Evolutionary conservation across 2,797 vertebrate genomes (phyloP), one percentile per base, ranked within the genome.

Genomic region (Oreonectes daqikongensis): DNA sequence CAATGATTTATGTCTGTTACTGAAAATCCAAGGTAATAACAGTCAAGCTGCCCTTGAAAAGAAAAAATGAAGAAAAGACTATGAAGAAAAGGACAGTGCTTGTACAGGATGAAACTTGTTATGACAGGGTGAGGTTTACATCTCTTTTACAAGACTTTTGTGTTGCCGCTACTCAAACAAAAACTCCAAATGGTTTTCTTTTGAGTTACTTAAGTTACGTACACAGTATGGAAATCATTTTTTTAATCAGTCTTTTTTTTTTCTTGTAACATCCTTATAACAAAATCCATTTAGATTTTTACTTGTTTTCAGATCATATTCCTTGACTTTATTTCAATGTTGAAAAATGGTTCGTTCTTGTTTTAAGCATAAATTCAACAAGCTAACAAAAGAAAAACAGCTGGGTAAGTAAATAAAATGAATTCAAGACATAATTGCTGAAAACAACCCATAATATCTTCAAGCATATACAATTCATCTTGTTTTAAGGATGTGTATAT

Each of bases 1-100:
- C 90, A 92, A 86, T 92, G 93, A 93, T 93, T 91, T 92, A 94
- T 92, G 86, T 88, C 84, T 83, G 85, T 87, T 84, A 75, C 76
- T 42, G 48, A 20, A 81, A 88, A 89, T 90, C 83, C 84, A 84
- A 87, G 83, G 87, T 89, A 89, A 91, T 81, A 90, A 87, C 85
- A 86, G 85, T 85, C 44, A 85, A 85, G 87, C 86, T 84, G 85
- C 81, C 84, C 84, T 84, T 86, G 57, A 77, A 5, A n/a, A 64
- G n/a, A 35, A 32, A 7, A 46, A 60, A 72, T 5, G 2, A 64
- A 50, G 26, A 38, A 48, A 44, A 35, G 18, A 40, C 32, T 42
- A 22, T 59, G 26, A 55, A 79, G 32, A 72, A 71, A 81, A 30
- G 32, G 69, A 72, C 30, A 77, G 68, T 46, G n/a, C 71, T 44